Base-by-base conservation (phyloP, 2,113 vertebrate genomes). In the Apodemus sylvaticus region DNA sequence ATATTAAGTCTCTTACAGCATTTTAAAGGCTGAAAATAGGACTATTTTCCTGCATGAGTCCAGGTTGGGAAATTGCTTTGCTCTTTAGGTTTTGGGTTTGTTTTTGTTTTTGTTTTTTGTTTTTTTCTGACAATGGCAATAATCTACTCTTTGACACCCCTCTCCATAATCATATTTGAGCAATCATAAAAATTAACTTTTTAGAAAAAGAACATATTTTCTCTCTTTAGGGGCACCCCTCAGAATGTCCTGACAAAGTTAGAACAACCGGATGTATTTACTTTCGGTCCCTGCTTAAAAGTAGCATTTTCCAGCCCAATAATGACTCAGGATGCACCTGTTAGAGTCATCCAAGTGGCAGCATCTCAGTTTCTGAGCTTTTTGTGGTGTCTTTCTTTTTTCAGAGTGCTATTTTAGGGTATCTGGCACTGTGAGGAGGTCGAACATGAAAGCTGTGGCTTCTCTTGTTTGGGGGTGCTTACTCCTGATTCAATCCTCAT, bases 251-350 rank as follows among this genome's bases (percentile, higher is more conserved):
- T 81, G 73, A 93, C 10, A 81, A 64, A 79, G 10, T 60, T 87
- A 93, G 76, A 94, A 77, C 7, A 78, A 95, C 26, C 94, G 78
- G 73, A 96, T 90, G 82, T 86, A 42, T 97, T 89, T 16, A 19
- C 73, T 94, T 94, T 97, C 71, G 7, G 90, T 66, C 71, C 34
- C 42, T 83, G 51, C 77, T 87, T 90, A 71, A 94, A 96, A 94
- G 86, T 73, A 93, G 91, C 68, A 34, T 62, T 87, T 91, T 89
- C 86, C 16, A 71, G 68, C 39, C 91, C 76, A 89, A 76, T 90
- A 96, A 96, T 96, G 96, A 86, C 85, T 82, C 94, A 97, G 96
- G 86, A 94, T 34, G 36, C 97, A 98, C 96, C 97, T 98, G 97
- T n/a, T 26, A 60, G 34, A 83, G 58, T 16, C 66, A 71, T 78